Evolutionary conservation across 2,888 invertebrate genomes (phyloP), one percentile per base, ranked within the genome.

Genomic region (Meiosimyza platycephala): DNA sequence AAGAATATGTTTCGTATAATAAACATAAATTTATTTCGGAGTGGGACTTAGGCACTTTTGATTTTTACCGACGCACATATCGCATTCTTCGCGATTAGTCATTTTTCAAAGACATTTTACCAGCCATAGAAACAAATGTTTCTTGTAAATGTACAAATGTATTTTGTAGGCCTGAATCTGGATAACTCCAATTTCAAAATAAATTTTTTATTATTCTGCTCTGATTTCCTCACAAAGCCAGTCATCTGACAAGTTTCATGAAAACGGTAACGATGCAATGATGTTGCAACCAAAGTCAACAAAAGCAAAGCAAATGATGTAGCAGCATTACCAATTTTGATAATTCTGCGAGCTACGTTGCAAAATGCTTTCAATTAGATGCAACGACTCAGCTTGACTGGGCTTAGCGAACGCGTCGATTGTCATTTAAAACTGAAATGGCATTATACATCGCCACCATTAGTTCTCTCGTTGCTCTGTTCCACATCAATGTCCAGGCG

Each of bases 401-500:
- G 64, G 40, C 18, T 40, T 40, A 40, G 9, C 40, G 40, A 40
- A 40, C 40, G 40, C 16, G 13, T 22, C 28, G n/a, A 51, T 50
- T 64, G 64, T 18, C 22, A 51, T 18, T 18, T 16, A 18, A 40
- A 16, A 51, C 64, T 50, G 64, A 64, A 51, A 16, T 28, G 65
- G 54, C 54, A 51, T 9, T 22, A 64, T 64, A 28, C 64, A 9
- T 48, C 28, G 50, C 2, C 4, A 22, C 40, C 16, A 16, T 62
- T 13, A 11, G 47, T 40, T 16, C 13, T 16, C 13, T 28, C 60
- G n/a, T 22, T 6, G 50, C 4, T 22, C 64, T 40, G n/a, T 22
- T 47, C 11, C 60, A 33, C 60, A 62, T 64, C 64, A 22, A 51
- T 22, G 50, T 64, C 62, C 40, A 75, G 75, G 82, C 81, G 82